Base-by-base conservation (phyloP, 2,888 invertebrate genomes). In the Andrena minutula region DNA sequence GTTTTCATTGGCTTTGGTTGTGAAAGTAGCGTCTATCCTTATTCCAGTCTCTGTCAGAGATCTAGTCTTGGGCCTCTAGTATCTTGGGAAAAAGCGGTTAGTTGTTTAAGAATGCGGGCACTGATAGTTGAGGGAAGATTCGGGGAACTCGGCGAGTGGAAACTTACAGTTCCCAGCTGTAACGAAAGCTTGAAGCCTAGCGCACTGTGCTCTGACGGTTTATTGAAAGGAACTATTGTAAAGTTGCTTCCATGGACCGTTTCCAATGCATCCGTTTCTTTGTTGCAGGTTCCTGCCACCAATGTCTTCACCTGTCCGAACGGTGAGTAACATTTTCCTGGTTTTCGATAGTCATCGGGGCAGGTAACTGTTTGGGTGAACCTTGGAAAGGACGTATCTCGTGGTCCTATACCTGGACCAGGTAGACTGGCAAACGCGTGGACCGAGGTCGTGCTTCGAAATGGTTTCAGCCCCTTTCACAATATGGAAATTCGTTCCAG, bases 241-340 rank as follows among this genome's bases (percentile, higher is more conserved):
- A 56, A 56, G 32, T 41, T 12, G 2, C 47, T 10, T 51, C 1
- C 23, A 56, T 20, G 23, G 49, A 53, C 23, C 28, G 20, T 70
- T 79, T 70, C 49, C 68, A 74, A 70, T 28, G 49, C 32, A 23
- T 20, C 32, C 2, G n/a, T 61, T 10, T n/a, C 88, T 93, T 93
- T 94, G 91, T 96, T 96, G 84, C 96, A 96, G 96, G 95, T 95
- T 91, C 95, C 95, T 91, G 93, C 90, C 83, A 93, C 92, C 84
- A 95, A 94, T 91, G 93, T 96, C 94, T 96, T 96, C 94, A 95
- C 95, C 91, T 96, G 96, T 95, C 96, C 96, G 90, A 96, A 96
- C 93, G 96, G 96, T 96, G 94, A 96, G 96, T 96, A 89, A 72
- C 80, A 2, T 71, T 58, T 75, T 7, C 10, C 32, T 23, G 2